Evolutionary conservation across 2,888 invertebrate species (phyloP).

Genomic region (Scotopteryx bipunctaria): DNA sequence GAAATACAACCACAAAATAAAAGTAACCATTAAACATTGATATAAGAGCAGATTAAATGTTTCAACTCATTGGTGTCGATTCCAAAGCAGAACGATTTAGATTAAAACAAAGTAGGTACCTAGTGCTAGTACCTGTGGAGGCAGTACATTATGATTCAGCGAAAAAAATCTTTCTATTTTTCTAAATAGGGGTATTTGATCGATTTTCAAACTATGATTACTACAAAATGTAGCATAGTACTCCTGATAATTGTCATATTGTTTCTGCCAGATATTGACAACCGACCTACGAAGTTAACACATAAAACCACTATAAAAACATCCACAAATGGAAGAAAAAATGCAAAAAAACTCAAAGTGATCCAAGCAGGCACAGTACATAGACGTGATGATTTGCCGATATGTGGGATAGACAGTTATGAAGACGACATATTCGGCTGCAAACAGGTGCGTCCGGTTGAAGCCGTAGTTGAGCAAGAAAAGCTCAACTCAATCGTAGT

Average conservation of each 20-base stretch:
- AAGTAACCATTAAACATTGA: no score
- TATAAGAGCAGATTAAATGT: slow-evolving; percentile 10
- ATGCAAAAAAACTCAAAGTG: neutral
- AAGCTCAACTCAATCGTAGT: neutral
- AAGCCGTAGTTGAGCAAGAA: neutral
- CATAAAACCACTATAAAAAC: neutral
- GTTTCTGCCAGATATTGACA: neutral
- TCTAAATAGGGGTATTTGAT: neutral
- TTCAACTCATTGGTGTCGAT: neutral
- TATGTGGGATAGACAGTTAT: slow-evolving; percentile 40
- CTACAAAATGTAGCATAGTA: neutral
- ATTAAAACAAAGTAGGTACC: neutral
- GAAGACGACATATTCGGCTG: slow-evolving; percentile 45
- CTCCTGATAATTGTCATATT: neutral
- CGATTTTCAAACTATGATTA: neutral
- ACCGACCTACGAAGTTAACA: neutral
- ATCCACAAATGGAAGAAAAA: neutral
- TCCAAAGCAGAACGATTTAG: slow-evolving; percentile 7
- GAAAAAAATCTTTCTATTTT: neutral
- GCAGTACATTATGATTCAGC: neutral
- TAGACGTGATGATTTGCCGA: neutral
- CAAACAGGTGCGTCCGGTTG: neutral
- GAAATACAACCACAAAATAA: no score
- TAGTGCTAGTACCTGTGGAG: neutral
- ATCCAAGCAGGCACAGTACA: neutral